A percentile compares a stretch with the other conserved stretches of the same genome.
Conservation (phyloP, 2,113 vertebrate species). For the Cavia aperea region DNA sequence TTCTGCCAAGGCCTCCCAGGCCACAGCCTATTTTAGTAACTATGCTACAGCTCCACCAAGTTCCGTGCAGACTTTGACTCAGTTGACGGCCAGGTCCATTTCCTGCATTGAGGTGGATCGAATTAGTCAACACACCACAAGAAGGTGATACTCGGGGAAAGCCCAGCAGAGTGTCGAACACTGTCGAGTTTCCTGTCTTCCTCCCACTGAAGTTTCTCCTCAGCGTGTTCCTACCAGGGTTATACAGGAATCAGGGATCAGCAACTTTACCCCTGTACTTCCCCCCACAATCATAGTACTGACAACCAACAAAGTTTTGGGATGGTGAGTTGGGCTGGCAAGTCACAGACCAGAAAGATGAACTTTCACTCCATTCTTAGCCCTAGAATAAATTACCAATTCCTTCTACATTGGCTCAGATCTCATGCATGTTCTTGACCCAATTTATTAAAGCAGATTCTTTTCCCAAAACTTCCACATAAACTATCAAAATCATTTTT, state of each 20-base stretch:
- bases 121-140: conserved; percentile 57
- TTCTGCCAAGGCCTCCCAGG: neutral
- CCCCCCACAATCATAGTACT: neutral
- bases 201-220: conserved; percentile 41
- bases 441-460: neutral
- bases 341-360: neutral
- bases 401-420: neutral
- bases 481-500: neutral
- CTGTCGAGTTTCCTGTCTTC: conserved; percentile 29
- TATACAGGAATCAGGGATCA: neutral
- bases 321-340: neutral
- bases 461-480: neutral
- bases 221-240: neutral
- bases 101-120: conserved; percentile 37
- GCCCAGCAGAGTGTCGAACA: neutral
- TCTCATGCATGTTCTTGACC: neutral
- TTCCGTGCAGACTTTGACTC: conserved; percentile 32
- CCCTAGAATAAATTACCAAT: neutral
- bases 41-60: neutral
- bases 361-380: neutral
- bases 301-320: neutral
- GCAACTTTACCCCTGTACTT: neutral
- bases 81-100: conserved; percentile 49
- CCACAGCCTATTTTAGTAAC: neutral
- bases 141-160: conserved; percentile 41